Conservation (phyloP, 1,140 invertebrate genomes). For the Tetranychus urticae region DNA sequence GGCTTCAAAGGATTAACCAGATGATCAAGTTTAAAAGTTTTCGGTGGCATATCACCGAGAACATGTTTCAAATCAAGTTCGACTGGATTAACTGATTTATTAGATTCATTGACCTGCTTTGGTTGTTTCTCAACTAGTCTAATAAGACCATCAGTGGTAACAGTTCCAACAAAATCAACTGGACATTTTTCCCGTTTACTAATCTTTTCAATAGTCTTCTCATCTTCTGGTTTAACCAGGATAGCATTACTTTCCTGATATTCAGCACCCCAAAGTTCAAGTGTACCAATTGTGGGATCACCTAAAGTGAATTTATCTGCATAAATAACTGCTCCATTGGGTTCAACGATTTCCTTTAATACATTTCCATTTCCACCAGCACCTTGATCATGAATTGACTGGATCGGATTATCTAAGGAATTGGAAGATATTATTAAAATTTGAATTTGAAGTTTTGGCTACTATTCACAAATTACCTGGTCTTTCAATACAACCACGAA, state of each 20-base stretch:
- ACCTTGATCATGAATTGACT: conserved; percentile 85
- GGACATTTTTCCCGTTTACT: conserved; percentile 67
- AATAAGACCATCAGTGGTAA: conserved; percentile 61
- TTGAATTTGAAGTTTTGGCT: not conserved
- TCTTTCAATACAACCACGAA: conserved; percentile 67
- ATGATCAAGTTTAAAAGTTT: conserved; percentile 25
- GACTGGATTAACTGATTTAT: conserved; percentile 32
- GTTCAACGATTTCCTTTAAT: conserved; percentile 83
- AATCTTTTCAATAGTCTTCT: conserved; percentile 40
- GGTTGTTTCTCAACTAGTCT: conserved; percentile 8
- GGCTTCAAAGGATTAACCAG: conserved; percentile 2
- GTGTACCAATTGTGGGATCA: conserved; percentile 69
- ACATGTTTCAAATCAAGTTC: conserved; percentile 70
- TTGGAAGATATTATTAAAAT: not conserved
- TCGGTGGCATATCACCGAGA: conserved; percentile 60
- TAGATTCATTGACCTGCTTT: conserved; percentile 10
- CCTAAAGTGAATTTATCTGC: conserved; percentile 67
- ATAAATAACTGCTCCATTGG: conserved; percentile 70
- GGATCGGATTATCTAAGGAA: conserved; percentile 48
- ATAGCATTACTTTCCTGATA: conserved; percentile 92
- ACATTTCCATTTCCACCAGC: conserved; percentile 97
- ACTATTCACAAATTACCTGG: conserved; percentile 19
- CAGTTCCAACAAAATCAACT: conserved; percentile 70
- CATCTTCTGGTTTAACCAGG: conserved; percentile 38
- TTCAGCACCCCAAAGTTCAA: conserved; percentile 92